Evolutionary conservation across 53 echinoderm and acorn worm genomes (phyloP), one percentile per base, ranked within the genome.

Genomic region (Henricia sp.): DNA sequence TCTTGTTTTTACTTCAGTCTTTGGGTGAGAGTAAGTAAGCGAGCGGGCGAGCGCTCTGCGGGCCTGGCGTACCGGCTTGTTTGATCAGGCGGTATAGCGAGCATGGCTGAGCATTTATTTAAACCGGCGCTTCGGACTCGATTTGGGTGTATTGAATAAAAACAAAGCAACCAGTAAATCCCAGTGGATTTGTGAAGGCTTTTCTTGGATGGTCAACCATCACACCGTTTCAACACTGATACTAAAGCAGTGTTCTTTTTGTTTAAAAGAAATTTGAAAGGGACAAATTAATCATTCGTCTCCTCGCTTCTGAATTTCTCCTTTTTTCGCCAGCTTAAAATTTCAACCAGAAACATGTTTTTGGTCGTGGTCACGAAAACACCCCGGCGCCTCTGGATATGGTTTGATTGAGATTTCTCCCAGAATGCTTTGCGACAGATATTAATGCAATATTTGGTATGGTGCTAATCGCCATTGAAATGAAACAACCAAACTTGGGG

Each of bases 61-160:
- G 40, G 30, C 59, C 40, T 57, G 58, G 13, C 58, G 42, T 27
- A 27, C 58, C 38, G 19, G 20, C 37, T 13, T 76, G 59, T 76
- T 76, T 76, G 76, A 76, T 76, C 76, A 76, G 76, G 58, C 58
- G 76, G 76, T 41, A 3, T 29, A 40, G 58, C 27, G 76, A 41
- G 58, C 76, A 58, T 76, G 76, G 76, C 59, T 28, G 38, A 27
- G 76, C 38, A 76, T 76, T 60, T 76, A 76, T 76, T 76, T 76
- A 67, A 38, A 29, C 34, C 58, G 19, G 12, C 30, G 29, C 57
- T 25, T 59, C 59, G 38, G 70, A 76, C 57, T 42, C 40, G 29
- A 59, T 36, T 59, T 76, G 41, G n/a, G 76, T 41, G 42, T 59
- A 27, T 20, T 12, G 39, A 38, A 34, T 1, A 27, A 40, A 57